These are phyloP conservation scores for Brachionus rotundiformis DNA, from an alignment of 1,140 invertebrate species.

Conservation along the genomic window DNA sequence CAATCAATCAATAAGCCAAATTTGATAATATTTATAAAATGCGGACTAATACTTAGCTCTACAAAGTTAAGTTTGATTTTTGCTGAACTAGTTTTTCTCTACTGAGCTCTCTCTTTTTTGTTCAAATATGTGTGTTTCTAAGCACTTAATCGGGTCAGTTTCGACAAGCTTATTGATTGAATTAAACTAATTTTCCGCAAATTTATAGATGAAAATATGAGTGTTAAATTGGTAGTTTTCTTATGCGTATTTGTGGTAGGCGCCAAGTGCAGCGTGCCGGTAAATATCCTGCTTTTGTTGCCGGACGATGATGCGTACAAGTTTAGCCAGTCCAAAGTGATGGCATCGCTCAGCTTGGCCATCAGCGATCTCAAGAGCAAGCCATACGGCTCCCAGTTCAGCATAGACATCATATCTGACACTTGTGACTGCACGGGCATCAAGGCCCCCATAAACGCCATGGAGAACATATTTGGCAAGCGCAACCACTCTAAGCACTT, in stretches of 20 bases:
- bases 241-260: background rate
- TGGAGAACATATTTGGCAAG: conserved; percentile 50
- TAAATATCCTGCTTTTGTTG: conserved; percentile 33
- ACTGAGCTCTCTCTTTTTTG: background rate
- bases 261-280: background rate
- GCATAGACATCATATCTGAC: conserved; percentile 37
- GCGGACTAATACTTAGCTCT: background rate
- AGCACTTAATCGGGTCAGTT: background rate
- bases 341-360: conserved; percentile 24
- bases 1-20: background rate
- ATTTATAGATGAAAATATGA: conserved; percentile 27
- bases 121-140: background rate
- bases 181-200: background rate
- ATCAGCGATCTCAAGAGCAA: conserved; percentile 10
- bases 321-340: conserved; percentile 37
- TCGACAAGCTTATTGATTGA: conserved; percentile 3
- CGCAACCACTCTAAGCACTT: conserved; percentile 43
- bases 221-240: background rate
- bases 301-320: conserved; percentile 36
- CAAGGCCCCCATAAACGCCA: conserved; percentile 43
- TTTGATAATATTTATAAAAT: conserved; percentile 6
- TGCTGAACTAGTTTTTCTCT: background rate
- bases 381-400: conserved; percentile 3
- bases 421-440: conserved; percentile 48
- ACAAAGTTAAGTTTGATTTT: conserved; percentile 4